Evolutionary conservation across 2,113 vertebrate species (phyloP), one percentile per base, ranked within the genome.

Genomic region (Elaphurus davidianus): DNA sequence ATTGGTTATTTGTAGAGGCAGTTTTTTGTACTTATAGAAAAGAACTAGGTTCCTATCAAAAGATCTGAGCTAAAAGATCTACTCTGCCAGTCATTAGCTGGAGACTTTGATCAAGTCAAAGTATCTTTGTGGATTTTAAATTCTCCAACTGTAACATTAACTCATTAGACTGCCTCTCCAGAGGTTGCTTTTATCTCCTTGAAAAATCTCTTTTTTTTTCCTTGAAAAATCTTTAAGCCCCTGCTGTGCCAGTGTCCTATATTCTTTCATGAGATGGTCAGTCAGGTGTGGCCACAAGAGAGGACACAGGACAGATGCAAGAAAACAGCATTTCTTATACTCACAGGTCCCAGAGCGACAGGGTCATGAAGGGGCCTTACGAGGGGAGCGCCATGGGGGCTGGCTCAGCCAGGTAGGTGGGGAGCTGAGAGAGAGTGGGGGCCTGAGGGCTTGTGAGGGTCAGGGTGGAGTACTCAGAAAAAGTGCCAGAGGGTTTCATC

Each of bases 201-300:
- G 62, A 45, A 86, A 91, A 67, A 45, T 57, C 19, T 88, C 6
- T n/a, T 50, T 50, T 50, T 50, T 50, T 50, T 50, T 62, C 19
- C 67, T 57, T 40, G 62, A 45, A 86, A 91, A 67, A 40, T 57
- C 19, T 88, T 8, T n/a, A 62, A 36, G 23, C 0, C 27, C 25
- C 28, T 60, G 4, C n/a, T 71, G 27, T 57, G 16, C 28, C 36
- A 40, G 11, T 52, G 11, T 79, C 27, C 11, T 52, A 4, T 47
- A 50, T 89, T 90, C 40, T 83, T 74, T 95, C 54, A 33, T 52
- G 33, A 95, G 54, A 59, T 60, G 30, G 86, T 23, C 50, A 17
- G 21, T 81, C 47, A 27, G 36, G 17, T 94, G 28, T 7, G 21
- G 40, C 40, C 40, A 45, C 14, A 54, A 54, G 9, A 67, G 15